Evolutionary conservation across 2,888 invertebrate genomes (phyloP).

Genomic region (Octonoba sinensis): DNA sequence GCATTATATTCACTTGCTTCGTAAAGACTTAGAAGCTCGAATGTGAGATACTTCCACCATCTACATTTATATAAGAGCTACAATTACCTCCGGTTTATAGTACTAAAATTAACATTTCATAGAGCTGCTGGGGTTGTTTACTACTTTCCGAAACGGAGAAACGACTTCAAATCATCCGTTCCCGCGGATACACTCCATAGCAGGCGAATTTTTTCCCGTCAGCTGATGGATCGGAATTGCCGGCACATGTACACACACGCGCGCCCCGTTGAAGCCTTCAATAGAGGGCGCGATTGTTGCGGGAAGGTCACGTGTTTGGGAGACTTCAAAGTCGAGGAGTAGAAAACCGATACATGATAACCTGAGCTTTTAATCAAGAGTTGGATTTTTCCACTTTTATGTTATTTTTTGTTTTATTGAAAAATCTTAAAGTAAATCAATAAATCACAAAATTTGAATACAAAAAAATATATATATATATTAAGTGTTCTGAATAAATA

Average conservation of each 20-base stretch:
- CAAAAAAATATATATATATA: too few species aligned
- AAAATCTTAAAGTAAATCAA: too few species aligned
- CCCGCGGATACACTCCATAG: not conserved
- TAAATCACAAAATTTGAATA: too few species aligned
- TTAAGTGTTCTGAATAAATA: too few species aligned
- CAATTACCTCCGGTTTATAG: not conserved
- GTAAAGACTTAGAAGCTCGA: not conserved
- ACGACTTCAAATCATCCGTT: too few species aligned
- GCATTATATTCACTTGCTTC: not conserved
- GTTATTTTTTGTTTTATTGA: too few species aligned
- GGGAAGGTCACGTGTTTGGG: slow-evolving; percentile 6
- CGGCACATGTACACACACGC: not conserved
- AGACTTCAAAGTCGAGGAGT: not conserved
- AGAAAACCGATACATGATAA: too few species aligned
- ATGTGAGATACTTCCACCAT: not conserved
- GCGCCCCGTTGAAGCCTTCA: not conserved
- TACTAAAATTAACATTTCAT: not conserved
- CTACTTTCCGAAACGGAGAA: too few species aligned
- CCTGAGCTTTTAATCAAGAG: not conserved
- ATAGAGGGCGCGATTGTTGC: not conserved
- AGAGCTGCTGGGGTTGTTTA: not conserved
- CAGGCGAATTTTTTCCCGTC: slow-evolving; percentile 3
- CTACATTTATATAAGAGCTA: not conserved
- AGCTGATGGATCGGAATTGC: not conserved
- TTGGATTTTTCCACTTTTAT: not conserved